Evolutionary conservation across 2,888 invertebrate species (phyloP).

Genomic region (Onchidella celtica): DNA sequence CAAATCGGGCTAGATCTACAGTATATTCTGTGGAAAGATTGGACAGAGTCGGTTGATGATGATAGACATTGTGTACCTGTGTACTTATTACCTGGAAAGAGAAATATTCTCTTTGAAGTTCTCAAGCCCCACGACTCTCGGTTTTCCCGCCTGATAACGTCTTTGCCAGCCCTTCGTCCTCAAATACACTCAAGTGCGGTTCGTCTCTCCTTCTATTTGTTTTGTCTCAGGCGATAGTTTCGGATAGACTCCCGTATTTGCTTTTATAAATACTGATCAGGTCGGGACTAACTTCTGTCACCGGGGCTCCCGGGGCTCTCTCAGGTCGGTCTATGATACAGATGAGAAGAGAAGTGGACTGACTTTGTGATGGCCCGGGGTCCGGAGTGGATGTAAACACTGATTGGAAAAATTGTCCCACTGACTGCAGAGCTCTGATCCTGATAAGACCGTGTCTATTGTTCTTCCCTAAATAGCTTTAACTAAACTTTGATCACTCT

Average conservation of each 20-base stretch:
- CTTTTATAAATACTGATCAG: not conserved
- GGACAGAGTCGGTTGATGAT: no score
- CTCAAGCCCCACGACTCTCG: not conserved
- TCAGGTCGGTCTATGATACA: not conserved
- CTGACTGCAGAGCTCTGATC: no score
- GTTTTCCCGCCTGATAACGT: not conserved
- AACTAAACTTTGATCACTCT: no score
- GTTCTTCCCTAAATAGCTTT: no score
- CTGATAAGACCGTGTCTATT: no score
- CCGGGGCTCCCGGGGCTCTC: not conserved
- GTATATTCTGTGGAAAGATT: no score
- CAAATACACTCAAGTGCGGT: not conserved
- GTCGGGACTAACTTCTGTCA: not conserved
- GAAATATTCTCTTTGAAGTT: conserved; percentile 1
- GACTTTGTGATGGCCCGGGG: not conserved
- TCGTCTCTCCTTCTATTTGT: conserved; percentile 4
- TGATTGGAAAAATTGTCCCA: not conserved
- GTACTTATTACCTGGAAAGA: not conserved
- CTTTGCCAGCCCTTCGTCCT: not conserved
- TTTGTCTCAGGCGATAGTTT: not conserved
- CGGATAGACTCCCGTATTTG: not conserved
- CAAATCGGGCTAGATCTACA: no score
- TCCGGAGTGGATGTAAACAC: not conserved
- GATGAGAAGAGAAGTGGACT: not conserved
- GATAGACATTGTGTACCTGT: not conserved